phyloP scores from a whole-genome alignment of 1,140 invertebrate species.

The Drosophila nigrodunni region DNA sequence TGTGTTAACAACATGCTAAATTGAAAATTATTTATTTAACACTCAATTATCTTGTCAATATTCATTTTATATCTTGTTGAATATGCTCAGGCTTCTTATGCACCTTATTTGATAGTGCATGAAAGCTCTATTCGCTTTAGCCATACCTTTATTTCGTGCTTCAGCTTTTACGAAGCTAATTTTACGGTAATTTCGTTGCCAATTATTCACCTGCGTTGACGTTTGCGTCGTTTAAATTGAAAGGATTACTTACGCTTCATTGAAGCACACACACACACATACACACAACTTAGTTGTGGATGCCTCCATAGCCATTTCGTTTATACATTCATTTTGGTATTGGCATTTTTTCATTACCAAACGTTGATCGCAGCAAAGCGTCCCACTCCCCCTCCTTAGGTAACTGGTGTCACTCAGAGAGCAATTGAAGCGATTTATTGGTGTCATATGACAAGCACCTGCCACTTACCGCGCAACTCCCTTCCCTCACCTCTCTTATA shows the following conservation, averaged over 20 bases:
- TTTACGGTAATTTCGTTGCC: slow-evolving; percentile 81
- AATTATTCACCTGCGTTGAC: slow-evolving; percentile 78
- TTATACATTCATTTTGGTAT: slow-evolving; percentile 80
- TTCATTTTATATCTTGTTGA: no score
- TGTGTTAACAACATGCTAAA: no score
- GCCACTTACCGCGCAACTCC: neutral
- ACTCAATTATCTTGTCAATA: no score
- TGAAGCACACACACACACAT: slow-evolving; percentile 52
- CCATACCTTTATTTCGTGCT: slow-evolving; percentile 21
- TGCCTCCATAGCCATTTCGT: slow-evolving; percentile 60
- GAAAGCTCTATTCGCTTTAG: slow-evolving; percentile 21
- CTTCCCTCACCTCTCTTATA: neutral
- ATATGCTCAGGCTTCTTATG: no score
- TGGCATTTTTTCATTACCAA: slow-evolving; percentile 79
- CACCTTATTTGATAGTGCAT: no score
- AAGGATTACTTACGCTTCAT: slow-evolving; percentile 81
- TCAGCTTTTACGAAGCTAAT: slow-evolving; percentile 63
- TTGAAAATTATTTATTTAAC: no score
- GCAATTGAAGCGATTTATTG: slow-evolving; percentile 84
- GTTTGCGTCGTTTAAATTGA: slow-evolving; percentile 72
- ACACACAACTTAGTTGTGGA: slow-evolving; percentile 3
- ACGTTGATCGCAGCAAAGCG: slow-evolving; percentile 54
- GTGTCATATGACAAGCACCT: slow-evolving; percentile 82
- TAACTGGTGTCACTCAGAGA: slow-evolving; percentile 75
- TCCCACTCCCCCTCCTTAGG: slow-evolving; percentile 16